Base-by-base conservation (phyloP, 2,888 invertebrate species). In the Antheraea assamensis region DNA sequence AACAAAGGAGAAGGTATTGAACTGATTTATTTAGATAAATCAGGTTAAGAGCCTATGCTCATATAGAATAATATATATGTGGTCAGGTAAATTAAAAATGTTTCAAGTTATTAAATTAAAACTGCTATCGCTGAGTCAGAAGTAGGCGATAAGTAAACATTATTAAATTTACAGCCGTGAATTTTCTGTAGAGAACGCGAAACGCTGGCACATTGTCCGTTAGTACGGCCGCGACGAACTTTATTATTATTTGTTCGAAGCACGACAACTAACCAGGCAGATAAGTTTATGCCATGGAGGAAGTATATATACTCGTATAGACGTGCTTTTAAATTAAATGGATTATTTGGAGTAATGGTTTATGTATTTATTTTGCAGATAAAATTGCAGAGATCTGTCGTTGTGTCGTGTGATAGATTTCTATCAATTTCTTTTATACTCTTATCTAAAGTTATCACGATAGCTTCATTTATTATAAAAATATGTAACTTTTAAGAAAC, bases 191-290 rank as follows among this genome's bases (percentile, higher is more conserved):
- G 76, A 82, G 76, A 80, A 79, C 79, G 81, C 80, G 79, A 81
- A 83, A 83, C 78, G 79, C 79, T 80, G 82, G 77, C 81, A 81
- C 81, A 83, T 82, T 86, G 85, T 85, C 83, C 84, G 80, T 85
- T 86, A 84, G 82, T 83, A 81, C 80, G 77, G 80, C 78, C 79
- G 77, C 81, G 76, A 81, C 83, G 75, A 84, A 86, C 83, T 90
- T 90, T 90, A 90, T 85, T 88, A 87, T 90, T 89, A 91, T 90
- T 89, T 85, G 87, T 87, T 80, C 75, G 76, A 77, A 83, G 83
- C 91, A 91, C 87, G 89, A 87, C 84, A 89, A 85, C 87, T 86
- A 85, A 84, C 79, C 80, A 82, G 77, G 78, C 78, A 87, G 88
- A 90, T 91, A 90, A 90, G 86, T 89, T 86, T 78, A 76, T 76